A percentile compares a stretch with the other conserved stretches of the same genome.
These are phyloP conservation scores for Drosophila nannoptera DNA, from an alignment of 1,140 invertebrate species.

Conservation along the genomic window DNA sequence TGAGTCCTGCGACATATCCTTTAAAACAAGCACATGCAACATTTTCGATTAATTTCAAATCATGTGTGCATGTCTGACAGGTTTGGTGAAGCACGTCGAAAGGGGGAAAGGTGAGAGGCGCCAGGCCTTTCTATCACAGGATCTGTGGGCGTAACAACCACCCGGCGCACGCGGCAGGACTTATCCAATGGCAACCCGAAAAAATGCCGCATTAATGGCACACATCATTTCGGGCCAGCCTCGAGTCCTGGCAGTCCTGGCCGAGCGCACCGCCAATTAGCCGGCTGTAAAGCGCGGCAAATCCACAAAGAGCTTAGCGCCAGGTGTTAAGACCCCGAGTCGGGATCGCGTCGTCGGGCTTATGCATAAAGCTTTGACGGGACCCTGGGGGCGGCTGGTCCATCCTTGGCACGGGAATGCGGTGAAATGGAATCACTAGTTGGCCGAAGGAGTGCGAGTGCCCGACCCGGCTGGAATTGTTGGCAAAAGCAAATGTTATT, in stretches of 20 bases:
- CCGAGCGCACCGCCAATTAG: slow-evolving; percentile 29
- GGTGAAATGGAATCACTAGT: slow-evolving; percentile 53
- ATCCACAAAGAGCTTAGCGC: slow-evolving; percentile 70
- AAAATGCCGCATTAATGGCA: slow-evolving; percentile 1
- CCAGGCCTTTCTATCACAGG: no score
- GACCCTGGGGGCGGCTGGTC: not conserved
- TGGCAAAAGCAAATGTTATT: slow-evolving; percentile 70
- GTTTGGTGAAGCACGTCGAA: not conserved
- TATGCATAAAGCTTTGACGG: slow-evolving; percentile 23
- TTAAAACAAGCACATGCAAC: slow-evolving; percentile 46
- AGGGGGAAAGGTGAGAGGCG: not conserved
- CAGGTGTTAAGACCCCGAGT: slow-evolving; percentile 54
- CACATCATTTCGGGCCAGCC: not conserved
- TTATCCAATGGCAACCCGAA: slow-evolving; percentile 71
- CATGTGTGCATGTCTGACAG: slow-evolving; percentile 48
- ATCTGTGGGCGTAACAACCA: not conserved
- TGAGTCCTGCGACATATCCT: slow-evolving; percentile 14
- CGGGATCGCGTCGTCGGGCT: slow-evolving; percentile 14
- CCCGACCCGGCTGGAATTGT: slow-evolving; percentile 36
- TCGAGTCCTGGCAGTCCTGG: not conserved
- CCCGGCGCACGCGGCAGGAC: slow-evolving; percentile 33
- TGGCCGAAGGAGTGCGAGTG: not conserved
- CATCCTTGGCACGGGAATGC: slow-evolving; percentile 20
- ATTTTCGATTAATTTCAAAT: slow-evolving; percentile 76
- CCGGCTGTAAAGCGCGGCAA: slow-evolving; percentile 29